Percentiles rank a stretch among this genome's conserved stretches.
These are phyloP conservation scores for Lasioglossum baleicum DNA, from an alignment of 1,140 invertebrate genomes.

Conservation along the genomic window DNA sequence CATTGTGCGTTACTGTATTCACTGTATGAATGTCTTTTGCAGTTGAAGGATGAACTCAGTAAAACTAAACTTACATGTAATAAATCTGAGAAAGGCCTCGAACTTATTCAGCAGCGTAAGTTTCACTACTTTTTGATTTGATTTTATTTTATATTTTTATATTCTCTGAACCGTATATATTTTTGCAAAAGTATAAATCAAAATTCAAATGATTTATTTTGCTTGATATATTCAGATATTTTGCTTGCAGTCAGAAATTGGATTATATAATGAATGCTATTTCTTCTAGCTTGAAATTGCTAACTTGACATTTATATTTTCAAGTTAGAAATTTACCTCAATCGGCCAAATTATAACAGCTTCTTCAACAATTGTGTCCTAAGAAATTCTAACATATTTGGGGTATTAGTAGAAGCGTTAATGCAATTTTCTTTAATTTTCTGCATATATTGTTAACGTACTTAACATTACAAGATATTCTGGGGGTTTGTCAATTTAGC, in stretches of 20 bases:
- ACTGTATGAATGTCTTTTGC: conserved; percentile 29
- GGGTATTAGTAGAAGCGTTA: conserved; percentile 28
- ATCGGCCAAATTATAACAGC: background rate
- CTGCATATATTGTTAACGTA: conserved; percentile 28
- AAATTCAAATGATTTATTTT: background rate
- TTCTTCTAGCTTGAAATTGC: conserved; percentile 1
- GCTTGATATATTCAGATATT: no score
- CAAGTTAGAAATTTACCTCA: background rate
- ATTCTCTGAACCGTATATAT: background rate
- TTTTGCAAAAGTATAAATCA: conserved; percentile 3
- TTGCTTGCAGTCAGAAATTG: background rate
- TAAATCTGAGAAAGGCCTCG: conserved; percentile 47
- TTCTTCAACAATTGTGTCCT: background rate
- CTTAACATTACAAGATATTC: conserved; percentile 60
- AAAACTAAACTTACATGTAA: conserved; percentile 65
- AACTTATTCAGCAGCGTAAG: conserved; percentile 57
- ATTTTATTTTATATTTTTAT: conserved; percentile 32
- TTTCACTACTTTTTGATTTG: conserved; percentile 25
- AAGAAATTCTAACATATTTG: conserved; percentile 42
- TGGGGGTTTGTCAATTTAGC: conserved; percentile 70
- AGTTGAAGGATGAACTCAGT: conserved; percentile 70
- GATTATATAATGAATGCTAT: background rate
- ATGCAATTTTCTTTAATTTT: conserved; percentile 41
- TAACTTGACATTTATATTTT: conserved; percentile 7
- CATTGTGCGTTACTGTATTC: background rate